A percentile compares a stretch with the other conserved stretches of the same genome.
Conservation (phyloP, 2,888 invertebrate genomes). For the Leucoma salicis region DNA sequence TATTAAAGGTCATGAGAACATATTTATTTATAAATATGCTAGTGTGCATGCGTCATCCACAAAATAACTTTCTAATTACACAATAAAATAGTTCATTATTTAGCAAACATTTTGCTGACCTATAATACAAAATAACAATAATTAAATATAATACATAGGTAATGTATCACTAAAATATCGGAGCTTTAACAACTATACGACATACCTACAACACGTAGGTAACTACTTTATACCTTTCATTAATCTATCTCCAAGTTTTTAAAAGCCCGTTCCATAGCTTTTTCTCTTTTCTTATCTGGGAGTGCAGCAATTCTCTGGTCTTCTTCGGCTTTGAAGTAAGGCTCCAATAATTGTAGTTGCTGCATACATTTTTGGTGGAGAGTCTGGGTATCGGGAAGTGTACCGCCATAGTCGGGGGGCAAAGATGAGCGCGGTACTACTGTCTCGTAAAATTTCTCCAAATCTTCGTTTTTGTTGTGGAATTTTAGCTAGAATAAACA, state of each 20-base stretch:
- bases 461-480: slow-evolving; percentile 78
- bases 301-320: slow-evolving; percentile 63
- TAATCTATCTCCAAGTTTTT: slow-evolving; percentile 88
- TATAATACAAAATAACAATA: too few relatives aligned
- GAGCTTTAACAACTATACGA: not conserved
- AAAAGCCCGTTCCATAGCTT: slow-evolving; percentile 86
- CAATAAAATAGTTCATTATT: too few relatives aligned
- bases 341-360: slow-evolving; percentile 53
- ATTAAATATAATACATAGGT: too few relatives aligned
- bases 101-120: too few relatives aligned
- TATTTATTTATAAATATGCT: too few relatives aligned
- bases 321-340: slow-evolving; percentile 69
- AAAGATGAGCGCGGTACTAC: slow-evolving; percentile 80
- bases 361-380: slow-evolving; percentile 69
- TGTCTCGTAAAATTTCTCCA: slow-evolving; percentile 79
- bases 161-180: not conserved
- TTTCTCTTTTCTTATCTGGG: slow-evolving; percentile 67
- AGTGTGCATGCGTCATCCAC: too few relatives aligned
- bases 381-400: slow-evolving; percentile 72
- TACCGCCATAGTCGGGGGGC: slow-evolving; percentile 84
- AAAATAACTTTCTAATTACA: too few relatives aligned
- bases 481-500: slow-evolving; percentile 80
- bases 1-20: too few relatives aligned
- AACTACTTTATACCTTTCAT: too few relatives aligned
- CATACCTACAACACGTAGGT: too few relatives aligned